phyloP scores from a whole-genome alignment of 37 sponge, comb jelly and placozoan species.

The Geodia barretti region DNA sequence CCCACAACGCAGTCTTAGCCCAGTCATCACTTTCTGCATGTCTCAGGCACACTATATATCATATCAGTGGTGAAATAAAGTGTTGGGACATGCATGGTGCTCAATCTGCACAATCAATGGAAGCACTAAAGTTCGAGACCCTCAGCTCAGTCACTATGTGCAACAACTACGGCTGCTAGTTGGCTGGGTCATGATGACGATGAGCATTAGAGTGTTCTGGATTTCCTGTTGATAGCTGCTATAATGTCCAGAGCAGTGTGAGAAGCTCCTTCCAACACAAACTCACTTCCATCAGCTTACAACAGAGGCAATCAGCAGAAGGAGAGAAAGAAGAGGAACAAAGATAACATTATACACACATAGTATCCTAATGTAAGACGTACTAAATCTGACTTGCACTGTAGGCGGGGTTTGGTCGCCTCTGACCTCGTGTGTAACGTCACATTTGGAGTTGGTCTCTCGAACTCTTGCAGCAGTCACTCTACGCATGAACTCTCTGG shows the following conservation, averaged over 20 bases:
- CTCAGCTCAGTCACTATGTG: too few relatives aligned
- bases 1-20: too few relatives aligned
- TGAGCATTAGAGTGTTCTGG: slow-evolving; percentile 21
- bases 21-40: too few relatives aligned
- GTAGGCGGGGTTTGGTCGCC: slow-evolving; percentile 23
- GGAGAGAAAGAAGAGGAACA: too few relatives aligned
- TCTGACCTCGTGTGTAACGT: slow-evolving; percentile 18
- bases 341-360: too few relatives aligned
- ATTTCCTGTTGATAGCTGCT: slow-evolving; percentile 42
- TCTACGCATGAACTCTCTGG: slow-evolving; percentile 58
- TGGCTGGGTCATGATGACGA: too few relatives aligned
- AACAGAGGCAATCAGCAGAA: background rate
- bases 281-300: slow-evolving; percentile 45
- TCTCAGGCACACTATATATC: too few relatives aligned
- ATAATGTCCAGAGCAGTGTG: slow-evolving; percentile 53
- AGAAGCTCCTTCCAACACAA: slow-evolving; percentile 16
- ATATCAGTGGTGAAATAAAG: too few relatives aligned
- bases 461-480: slow-evolving; percentile 36
- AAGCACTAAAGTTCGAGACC: too few relatives aligned
- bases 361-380: slow-evolving; percentile 5
- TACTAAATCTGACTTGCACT: slow-evolving; percentile 63
- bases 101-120: too few relatives aligned
- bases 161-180: too few relatives aligned
- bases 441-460: slow-evolving; percentile 72
- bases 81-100: too few relatives aligned